Evolutionary conservation across 2,797 vertebrate genomes (phyloP), one percentile per base, ranked within the genome.

Genomic region (Tiaroga cobitis): DNA sequence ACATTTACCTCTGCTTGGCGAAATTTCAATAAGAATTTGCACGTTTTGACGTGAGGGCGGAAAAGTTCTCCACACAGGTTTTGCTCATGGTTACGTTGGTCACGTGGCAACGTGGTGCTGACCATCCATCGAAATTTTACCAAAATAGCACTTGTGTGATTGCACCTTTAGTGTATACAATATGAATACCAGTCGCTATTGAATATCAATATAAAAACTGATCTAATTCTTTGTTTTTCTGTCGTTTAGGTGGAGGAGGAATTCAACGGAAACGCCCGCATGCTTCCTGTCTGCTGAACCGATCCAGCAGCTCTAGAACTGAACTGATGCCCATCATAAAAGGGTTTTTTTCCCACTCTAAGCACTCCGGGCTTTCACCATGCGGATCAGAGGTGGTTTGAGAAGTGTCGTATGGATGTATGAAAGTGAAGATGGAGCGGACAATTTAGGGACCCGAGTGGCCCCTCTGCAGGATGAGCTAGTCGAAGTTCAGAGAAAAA

Each of bases 161-260:
- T 16, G 6, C 61, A 65, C 2, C 15, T 16, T 63, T 37, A 2
- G 3, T n/a, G 51, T 37, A 10, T 24, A 18, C 21, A 56, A 26
- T 41, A n/a, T 61, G 6, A 54, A 15, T 2, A 11, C 19, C n/a
- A 18, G 26, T 29, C 4, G 2, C 3, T 39, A 59, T 24, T 79
- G 9, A 6, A 43, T 46, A 29, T 18, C 24, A 61, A 6, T 19
- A 13, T 7, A 4, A 16, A 8, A 9, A 8, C 5, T 1, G 18
- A 51, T 54, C 24, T 69, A 49, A 81, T 39, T 21, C 2, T 61
- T 16, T 24, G 0, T 41, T 73, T 1, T 46, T 29, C 1, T 65
- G 18, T 78, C 3, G 0, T 43, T 0, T 91, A 98, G 97, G 94
- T 96, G 61, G 97, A 98, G 34, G 94, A 95, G 82, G 94, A 95